A percentile compares a stretch with the other conserved stretches of the same genome.
phyloP scores from a whole-genome alignment of 1,140 invertebrate genomes.

The Sycobia sp. region DNA sequence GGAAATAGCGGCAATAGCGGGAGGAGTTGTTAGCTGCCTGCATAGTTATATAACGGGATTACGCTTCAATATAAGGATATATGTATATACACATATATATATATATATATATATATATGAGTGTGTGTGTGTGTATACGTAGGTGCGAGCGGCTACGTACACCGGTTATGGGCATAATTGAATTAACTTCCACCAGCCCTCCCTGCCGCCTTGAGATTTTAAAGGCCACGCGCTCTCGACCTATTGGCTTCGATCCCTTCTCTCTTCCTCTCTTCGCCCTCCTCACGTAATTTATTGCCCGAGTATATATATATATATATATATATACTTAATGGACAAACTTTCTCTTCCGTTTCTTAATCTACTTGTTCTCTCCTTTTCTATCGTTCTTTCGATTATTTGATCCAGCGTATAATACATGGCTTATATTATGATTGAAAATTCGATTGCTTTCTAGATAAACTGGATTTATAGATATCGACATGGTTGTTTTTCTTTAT shows the following conservation, averaged over 20 bases:
- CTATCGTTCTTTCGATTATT: background rate
- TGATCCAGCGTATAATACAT: too few species aligned
- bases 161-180: slow-evolving; percentile 12
- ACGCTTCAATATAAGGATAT: slow-evolving; percentile 36
- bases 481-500: too few species aligned
- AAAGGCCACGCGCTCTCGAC: background rate
- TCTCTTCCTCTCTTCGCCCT: background rate
- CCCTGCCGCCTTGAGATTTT: background rate
- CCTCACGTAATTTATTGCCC: slow-evolving; percentile 2
- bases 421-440: too few species aligned
- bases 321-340: too few species aligned
- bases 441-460: too few species aligned
- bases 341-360: background rate
- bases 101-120: too few species aligned
- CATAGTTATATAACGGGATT: slow-evolving; percentile 49
- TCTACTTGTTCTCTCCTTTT: background rate
- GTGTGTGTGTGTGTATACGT: too few species aligned
- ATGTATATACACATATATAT: too few species aligned
- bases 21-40: background rate
- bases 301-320: too few species aligned
- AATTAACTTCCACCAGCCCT: slow-evolving; percentile 1
- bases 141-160: background rate
- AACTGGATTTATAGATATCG: too few species aligned
- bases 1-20: background rate
- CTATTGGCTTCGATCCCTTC: slow-evolving; percentile 1